These are phyloP conservation scores for Conopomorpha cramerella DNA, from an alignment of 1,140 invertebrate species.

Conservation along the genomic window DNA sequence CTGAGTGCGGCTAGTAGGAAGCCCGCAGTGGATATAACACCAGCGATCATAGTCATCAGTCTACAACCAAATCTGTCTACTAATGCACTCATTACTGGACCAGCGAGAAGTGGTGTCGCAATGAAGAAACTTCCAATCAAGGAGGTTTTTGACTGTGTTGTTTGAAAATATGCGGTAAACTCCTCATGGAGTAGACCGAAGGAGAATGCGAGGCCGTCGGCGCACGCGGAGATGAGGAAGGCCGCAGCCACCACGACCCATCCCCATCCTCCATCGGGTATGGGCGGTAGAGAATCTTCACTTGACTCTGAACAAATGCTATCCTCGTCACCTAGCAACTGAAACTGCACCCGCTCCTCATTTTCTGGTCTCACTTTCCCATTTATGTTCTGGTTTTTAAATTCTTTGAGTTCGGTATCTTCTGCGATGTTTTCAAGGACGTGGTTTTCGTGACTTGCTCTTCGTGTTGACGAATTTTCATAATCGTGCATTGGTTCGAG, in stretches of 20 bases:
- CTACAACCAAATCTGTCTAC: slow-evolving; percentile 86
- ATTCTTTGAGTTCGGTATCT: too few species aligned
- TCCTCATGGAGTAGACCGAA: slow-evolving; percentile 87
- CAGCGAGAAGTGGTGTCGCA: slow-evolving; percentile 82
- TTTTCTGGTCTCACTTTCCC: too few species aligned
- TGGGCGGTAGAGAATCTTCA: slow-evolving; percentile 21
- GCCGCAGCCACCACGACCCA: slow-evolving; percentile 87
- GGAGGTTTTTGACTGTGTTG: slow-evolving; percentile 78
- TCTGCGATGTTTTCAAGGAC: too few species aligned
- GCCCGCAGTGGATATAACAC: slow-evolving; percentile 73
- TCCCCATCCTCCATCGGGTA: slow-evolving; percentile 62
- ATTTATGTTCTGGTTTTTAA: too few species aligned
- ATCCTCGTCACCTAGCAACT: slow-evolving; percentile 26
- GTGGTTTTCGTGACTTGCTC: too few species aligned
- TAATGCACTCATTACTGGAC: slow-evolving; percentile 83
- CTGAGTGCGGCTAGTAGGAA: slow-evolving; percentile 75
- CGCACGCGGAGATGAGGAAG: slow-evolving; percentile 81
- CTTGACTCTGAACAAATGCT: slow-evolving; percentile 28
- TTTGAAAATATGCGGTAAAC: slow-evolving; percentile 79
- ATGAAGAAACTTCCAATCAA: slow-evolving; percentile 87
- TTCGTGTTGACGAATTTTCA: too few species aligned
- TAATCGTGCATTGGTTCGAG: too few species aligned
- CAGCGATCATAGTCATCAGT: slow-evolving; percentile 79
- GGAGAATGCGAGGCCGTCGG: slow-evolving; percentile 90
- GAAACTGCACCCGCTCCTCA: slow-evolving; percentile 40